Base-by-base conservation (phyloP, 2,113 vertebrate species). In the Podarcis muralis region DNA sequence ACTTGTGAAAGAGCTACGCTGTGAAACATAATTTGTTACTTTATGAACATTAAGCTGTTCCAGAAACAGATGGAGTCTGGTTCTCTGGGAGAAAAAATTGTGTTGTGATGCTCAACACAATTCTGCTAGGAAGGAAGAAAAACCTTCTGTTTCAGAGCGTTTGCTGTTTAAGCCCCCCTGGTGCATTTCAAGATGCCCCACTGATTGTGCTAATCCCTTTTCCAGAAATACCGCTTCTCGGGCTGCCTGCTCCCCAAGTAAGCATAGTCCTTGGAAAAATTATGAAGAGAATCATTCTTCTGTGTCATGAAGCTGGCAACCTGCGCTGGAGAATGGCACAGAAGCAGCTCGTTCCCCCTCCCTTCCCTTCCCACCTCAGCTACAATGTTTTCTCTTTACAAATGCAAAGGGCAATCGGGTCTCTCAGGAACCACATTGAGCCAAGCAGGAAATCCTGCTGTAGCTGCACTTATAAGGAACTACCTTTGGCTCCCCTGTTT, bases 51-150 rank as follows among this genome's bases (percentile, higher is more conserved):
- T 94, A 89, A 92, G 86, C 92, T 95, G 88, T 93, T 93, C 88
- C 94, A 94, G 93, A 95, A 96, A 93, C 94, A 95, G 87, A 95
- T 85, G 91, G 93, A 89, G 83, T 86, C 91, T 91, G 89, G 92
- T 77, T 95, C 86, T 92, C 84, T 81, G 78, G 87, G 89, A 82
- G 82, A 30, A 72, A 37, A 75, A 89, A 89, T 82, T 90, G 88
- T 94, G 92, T 95, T 88, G 90, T 90, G 87, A 91, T 94, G 93
- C 88, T 95, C 90, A 90, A 35, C 93, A 87, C 92, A 93, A 92
- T 13, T 81, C 72, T 92, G 90, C 85, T 90, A 89, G 82, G 74
- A 92, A 93, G 84, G 72, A 77, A 95, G 91, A 82, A 83, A 86
- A 95, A 88, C 92, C 94, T 93, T 92, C 92, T 93, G 90, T 93